Percentiles rank a stretch among this genome's conserved stretches.
These are phyloP conservation scores for Yoshiicerus persimilis DNA, from an alignment of 1,140 invertebrate genomes.

Conservation along the genomic window DNA sequence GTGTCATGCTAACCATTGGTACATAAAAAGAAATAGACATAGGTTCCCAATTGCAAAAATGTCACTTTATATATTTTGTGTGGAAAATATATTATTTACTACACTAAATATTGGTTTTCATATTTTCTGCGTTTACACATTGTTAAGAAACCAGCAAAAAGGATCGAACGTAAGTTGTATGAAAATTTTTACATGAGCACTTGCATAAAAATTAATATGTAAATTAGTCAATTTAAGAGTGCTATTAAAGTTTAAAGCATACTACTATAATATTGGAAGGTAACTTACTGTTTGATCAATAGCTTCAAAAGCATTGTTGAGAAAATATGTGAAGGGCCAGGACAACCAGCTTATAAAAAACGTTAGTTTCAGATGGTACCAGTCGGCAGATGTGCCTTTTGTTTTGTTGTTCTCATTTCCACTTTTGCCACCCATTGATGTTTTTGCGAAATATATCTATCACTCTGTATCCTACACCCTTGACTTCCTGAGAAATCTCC, in stretches of 20 bases:
- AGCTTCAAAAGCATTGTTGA: constrained; percentile 35
- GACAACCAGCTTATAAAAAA: constrained; percentile 39
- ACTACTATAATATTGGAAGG: no score
- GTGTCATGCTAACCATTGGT: background rate
- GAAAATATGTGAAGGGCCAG: constrained; percentile 36
- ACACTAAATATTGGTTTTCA: no score
- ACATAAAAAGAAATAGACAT: background rate
- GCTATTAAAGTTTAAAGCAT: no score
- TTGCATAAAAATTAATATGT: no score
- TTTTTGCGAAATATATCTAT: background rate
- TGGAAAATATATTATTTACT: no score
- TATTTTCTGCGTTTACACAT: no score
- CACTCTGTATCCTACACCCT: background rate
- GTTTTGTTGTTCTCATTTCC: background rate
- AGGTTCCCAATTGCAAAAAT: no score
- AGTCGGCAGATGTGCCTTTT: background rate
- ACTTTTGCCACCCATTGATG: background rate
- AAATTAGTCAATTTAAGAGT: no score
- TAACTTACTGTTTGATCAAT: constrained; percentile 41
- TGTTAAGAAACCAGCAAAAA: no score
- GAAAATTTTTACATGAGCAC: no score
- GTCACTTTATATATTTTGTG: no score
- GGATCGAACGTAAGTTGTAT: no score
- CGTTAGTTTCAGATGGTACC: constrained; percentile 38
- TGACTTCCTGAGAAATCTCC: background rate